Conservation (phyloP, 1,140 invertebrate species). For the Galendromus occidentalis region DNA sequence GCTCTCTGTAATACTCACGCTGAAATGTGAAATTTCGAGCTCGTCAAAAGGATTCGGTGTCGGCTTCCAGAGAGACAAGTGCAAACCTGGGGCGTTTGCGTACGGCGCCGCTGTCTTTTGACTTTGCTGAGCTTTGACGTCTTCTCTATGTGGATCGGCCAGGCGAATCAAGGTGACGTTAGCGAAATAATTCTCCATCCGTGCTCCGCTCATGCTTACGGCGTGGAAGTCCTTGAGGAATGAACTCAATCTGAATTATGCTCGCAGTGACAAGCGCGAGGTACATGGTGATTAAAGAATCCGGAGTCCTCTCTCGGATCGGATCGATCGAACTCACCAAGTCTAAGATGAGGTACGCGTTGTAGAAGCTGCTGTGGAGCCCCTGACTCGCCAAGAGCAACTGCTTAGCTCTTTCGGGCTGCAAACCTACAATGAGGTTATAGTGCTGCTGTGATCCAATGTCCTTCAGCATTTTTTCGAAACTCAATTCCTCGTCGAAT, state of each 20-base stretch:
- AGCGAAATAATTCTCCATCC: neutral
- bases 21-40: too few species aligned
- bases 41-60: too few species aligned
- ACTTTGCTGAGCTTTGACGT: too few species aligned
- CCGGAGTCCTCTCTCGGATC: too few species aligned
- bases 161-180: neutral
- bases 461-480: constrained; percentile 1
- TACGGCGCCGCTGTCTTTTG: too few species aligned
- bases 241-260: neutral
- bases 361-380: neutral
- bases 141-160: neutral
- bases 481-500: neutral
- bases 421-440: neutral
- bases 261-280: neutral
- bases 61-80: too few species aligned
- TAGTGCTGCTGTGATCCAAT: neutral
- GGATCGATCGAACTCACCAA: neutral
- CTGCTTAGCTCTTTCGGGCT: neutral
- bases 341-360: neutral
- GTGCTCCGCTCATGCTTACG: neutral
- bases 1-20: too few species aligned
- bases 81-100: too few species aligned
- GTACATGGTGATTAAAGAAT: too few species aligned
- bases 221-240: neutral
- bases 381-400: neutral